phyloP scores from a whole-genome alignment of 2,113 vertebrate species.

The Nicator chloris region DNA sequence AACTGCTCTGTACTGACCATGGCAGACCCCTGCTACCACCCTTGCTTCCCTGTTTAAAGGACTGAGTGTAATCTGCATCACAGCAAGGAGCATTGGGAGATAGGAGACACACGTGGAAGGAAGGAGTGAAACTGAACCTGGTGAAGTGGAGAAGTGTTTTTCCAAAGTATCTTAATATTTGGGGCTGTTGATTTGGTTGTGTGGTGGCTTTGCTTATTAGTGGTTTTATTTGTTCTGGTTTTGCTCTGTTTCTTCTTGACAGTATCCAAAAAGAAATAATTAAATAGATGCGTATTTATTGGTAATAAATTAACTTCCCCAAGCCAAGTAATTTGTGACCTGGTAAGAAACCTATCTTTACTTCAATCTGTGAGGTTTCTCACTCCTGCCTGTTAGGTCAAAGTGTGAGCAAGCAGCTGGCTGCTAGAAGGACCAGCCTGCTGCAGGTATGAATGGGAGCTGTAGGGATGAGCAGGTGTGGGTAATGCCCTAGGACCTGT shows the following conservation, averaged over 20 bases:
- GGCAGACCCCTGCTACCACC: neutral
- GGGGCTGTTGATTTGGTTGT: neutral
- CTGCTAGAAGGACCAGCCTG: neutral
- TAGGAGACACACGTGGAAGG: neutral
- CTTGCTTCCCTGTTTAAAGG: neutral
- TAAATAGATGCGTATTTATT: neutral
- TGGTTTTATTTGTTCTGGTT: neutral
- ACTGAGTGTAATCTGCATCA: neutral
- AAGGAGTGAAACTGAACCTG: neutral
- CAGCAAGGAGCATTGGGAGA: neutral
- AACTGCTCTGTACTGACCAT: neutral
- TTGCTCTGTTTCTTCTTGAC: neutral
- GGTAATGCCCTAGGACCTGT: neutral
- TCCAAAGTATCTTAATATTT: neutral
- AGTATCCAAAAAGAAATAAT: neutral
- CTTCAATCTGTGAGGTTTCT: accelerated
- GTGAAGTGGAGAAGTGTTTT: neutral
- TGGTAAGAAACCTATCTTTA: neutral
- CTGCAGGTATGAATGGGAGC: neutral
- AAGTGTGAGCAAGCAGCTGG: neutral
- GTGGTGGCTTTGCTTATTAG: neutral
- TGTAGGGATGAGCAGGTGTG: neutral
- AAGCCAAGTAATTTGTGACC: neutral
- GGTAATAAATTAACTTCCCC: neutral
- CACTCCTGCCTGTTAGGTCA: accelerated